Conservation (phyloP, 2,888 invertebrate genomes). For the Pachycephus smyrnensis region DNA sequence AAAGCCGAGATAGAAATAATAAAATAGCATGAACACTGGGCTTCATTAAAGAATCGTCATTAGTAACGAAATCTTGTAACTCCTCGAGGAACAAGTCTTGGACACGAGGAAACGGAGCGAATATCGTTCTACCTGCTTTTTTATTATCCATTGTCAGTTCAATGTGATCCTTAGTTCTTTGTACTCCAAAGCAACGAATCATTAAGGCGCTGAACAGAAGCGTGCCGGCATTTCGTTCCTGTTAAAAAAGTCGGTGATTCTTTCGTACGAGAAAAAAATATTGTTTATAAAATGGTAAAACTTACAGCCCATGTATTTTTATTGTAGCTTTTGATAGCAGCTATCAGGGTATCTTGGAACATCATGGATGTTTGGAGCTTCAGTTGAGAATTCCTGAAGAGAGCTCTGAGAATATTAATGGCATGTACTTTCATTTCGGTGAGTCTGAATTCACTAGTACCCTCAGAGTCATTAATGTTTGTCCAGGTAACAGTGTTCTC, state of each 20-base stretch:
- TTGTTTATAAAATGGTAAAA: slow-evolving; percentile 24
- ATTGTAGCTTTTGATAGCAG: slow-evolving; percentile 81
- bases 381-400: slow-evolving; percentile 82
- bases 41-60: slow-evolving; percentile 67
- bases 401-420: slow-evolving; percentile 86
- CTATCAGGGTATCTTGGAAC: slow-evolving; percentile 77
- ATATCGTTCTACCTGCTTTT: slow-evolving; percentile 85
- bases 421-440: slow-evolving; percentile 78
- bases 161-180: slow-evolving; percentile 72
- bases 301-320: slow-evolving; percentile 83
- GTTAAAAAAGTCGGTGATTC: slow-evolving; percentile 33
- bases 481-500: slow-evolving; percentile 16
- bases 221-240: slow-evolving; percentile 89
- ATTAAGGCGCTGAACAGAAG: slow-evolving; percentile 86
- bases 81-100: slow-evolving; percentile 71
- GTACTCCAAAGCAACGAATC: slow-evolving; percentile 89
- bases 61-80: slow-evolving; percentile 56
- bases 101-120: slow-evolving; percentile 77
- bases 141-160: slow-evolving; percentile 74
- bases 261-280: neutral
- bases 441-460: neutral
- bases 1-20: slow-evolving; percentile 81
- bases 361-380: slow-evolving; percentile 78
- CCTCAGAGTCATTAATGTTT: neutral
- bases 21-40: slow-evolving; percentile 82